Percentiles rank a stretch among this genome's conserved stretches.
phyloP scores from a whole-genome alignment of 92 coral and sea anemone species.

The Porites cylindrica region DNA sequence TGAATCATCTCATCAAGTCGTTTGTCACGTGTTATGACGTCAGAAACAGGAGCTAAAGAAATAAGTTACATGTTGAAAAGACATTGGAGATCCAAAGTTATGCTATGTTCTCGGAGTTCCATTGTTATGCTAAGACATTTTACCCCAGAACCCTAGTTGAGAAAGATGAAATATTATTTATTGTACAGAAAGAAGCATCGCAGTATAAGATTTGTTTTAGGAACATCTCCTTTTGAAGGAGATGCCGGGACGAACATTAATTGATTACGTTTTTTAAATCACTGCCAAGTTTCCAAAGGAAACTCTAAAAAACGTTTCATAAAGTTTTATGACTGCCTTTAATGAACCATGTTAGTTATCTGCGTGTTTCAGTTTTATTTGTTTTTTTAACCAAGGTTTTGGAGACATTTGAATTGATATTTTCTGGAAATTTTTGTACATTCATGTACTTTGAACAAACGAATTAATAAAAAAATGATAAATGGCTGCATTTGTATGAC shows the following conservation, averaged over 20 bases:
- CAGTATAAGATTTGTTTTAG: background rate
- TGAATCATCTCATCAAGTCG: background rate
- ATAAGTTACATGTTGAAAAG: no score
- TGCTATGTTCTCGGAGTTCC: no score
- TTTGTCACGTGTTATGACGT: background rate
- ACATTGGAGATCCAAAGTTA: no score
- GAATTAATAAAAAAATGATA: no score
- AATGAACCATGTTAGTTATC: background rate
- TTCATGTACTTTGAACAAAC: no score
- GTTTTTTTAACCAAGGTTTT: background rate
- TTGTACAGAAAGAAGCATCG: background rate
- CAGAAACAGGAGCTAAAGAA: background rate
- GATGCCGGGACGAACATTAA: no score
- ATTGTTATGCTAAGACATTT: no score
- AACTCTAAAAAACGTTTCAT: background rate
- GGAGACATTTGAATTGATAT: background rate
- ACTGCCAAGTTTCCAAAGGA: background rate
- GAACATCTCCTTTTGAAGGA: no score
- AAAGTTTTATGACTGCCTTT: background rate
- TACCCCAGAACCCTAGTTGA: no score
- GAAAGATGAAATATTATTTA: no score
- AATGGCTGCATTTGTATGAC: no score
- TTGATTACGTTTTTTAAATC: background rate
- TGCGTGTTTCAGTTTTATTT: slow-evolving; percentile 1
- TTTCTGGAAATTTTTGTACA: slow-evolving; percentile 2